phyloP scores from a whole-genome alignment of 2,113 vertebrate genomes.

The Miniopterus natalensis region DNA sequence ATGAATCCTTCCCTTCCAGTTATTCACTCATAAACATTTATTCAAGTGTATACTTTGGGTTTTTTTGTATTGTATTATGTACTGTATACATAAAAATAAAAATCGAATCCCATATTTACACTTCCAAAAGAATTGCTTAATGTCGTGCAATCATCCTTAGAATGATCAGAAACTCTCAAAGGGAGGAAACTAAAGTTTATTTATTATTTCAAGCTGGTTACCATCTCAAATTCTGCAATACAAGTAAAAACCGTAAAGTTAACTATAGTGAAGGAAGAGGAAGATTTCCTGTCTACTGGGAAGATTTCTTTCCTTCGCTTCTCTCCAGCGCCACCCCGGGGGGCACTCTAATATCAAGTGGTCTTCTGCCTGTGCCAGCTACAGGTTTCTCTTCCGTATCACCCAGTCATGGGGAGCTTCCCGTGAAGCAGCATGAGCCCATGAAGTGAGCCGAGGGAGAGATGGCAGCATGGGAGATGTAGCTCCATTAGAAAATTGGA shows the following conservation, averaged over 20 bases:
- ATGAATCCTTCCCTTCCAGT: background rate
- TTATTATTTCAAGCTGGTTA: constrained; percentile 14
- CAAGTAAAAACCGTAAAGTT: background rate
- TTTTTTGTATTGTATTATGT: background rate
- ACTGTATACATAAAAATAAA: constrained; percentile 36
- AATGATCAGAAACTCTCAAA: constrained; percentile 49
- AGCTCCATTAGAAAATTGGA: background rate
- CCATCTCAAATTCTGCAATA: background rate
- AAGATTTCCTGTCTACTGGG: background rate
- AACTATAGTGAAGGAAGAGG: background rate
- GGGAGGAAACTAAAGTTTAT: background rate
- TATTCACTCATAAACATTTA: background rate
- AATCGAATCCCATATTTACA: background rate
- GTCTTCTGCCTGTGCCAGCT: background rate
- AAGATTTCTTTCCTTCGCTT: background rate
- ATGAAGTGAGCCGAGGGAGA: background rate
- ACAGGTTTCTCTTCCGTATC: background rate
- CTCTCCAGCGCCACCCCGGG: background rate
- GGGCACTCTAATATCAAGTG: background rate
- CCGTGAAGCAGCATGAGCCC: background rate
- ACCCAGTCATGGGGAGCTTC: background rate
- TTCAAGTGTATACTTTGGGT: background rate
- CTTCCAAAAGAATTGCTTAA: background rate
- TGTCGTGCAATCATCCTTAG: background rate
- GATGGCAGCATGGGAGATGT: background rate